A percentile compares a stretch with the other conserved stretches of the same genome.
phyloP scores from a whole-genome alignment of 2,113 vertebrate genomes.

The Hyaena hyaena region DNA sequence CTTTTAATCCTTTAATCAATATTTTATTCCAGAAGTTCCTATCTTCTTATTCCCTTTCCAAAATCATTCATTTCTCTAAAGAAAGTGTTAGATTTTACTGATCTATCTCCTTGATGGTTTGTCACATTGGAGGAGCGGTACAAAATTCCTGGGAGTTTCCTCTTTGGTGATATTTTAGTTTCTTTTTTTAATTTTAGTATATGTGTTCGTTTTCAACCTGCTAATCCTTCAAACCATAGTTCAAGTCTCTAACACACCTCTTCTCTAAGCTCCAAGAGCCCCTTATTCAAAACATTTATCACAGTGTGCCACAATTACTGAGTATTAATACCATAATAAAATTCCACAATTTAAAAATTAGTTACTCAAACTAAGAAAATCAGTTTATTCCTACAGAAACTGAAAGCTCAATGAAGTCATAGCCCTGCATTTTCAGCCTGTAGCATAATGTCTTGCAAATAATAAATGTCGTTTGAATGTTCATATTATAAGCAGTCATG shows the following conservation, averaged over 20 bases:
- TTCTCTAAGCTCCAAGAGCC: neutral
- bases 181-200: neutral
- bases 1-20: constrained; percentile 52
- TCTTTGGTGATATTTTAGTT: neutral
- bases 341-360: neutral
- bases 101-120: neutral
- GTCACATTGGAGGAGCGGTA: neutral
- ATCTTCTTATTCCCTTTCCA: neutral
- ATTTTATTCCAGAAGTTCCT: constrained; percentile 43
- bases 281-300: neutral
- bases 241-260: neutral
- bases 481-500: neutral
- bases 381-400: neutral
- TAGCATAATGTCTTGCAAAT: neutral
- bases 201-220: constrained; percentile 4
- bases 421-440: neutral
- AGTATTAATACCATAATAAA: neutral
- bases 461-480: neutral
- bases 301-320: neutral
- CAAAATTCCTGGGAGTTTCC: neutral
- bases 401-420: neutral
- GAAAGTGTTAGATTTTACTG: neutral
- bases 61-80: constrained; percentile 39
- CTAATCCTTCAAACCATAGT: neutral
- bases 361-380: neutral